These are phyloP conservation scores for Drosophila melanosoma DNA, from an alignment of 2,888 invertebrate genomes.

Conservation along the genomic window DNA sequence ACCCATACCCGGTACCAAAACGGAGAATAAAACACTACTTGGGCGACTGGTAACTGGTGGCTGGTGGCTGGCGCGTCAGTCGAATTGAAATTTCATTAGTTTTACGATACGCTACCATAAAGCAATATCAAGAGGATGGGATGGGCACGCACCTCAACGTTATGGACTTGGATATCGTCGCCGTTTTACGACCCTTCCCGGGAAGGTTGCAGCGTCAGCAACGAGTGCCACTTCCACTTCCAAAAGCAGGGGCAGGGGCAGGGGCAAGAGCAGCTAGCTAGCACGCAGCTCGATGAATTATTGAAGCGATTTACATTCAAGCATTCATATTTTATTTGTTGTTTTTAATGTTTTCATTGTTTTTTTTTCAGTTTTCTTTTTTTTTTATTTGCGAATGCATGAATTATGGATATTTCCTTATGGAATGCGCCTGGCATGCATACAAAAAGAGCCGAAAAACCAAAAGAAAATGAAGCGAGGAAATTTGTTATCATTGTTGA, in stretches of 20 bases:
- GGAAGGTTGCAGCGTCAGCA: constrained; percentile 47
- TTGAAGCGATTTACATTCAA: constrained; percentile 76
- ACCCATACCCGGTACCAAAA: background rate
- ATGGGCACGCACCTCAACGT: constrained; percentile 57
- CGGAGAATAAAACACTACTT: background rate
- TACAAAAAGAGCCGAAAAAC: constrained; percentile 55
- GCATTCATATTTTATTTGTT: constrained; percentile 72
- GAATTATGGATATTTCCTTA: constrained; percentile 78
- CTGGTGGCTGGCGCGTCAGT: constrained; percentile 63
- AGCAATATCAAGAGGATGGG: constrained; percentile 47
- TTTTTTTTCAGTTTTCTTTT: constrained; percentile 53
- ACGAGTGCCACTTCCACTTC: constrained; percentile 3
- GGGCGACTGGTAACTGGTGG: constrained; percentile 16
- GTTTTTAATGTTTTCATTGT: constrained; percentile 75
- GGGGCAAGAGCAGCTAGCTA: constrained; percentile 15
- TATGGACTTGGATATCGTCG: constrained; percentile 28
- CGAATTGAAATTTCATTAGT: constrained; percentile 81
- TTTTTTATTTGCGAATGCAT: constrained; percentile 77
- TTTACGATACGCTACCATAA: constrained; percentile 71
- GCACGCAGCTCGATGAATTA: constrained; percentile 69
- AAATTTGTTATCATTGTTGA: constrained; percentile 67
- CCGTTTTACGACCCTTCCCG: constrained; percentile 70
- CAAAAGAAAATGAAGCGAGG: constrained; percentile 44
- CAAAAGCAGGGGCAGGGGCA: constrained; percentile 4
- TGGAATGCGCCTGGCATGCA: constrained; percentile 62